Percentiles rank a stretch among this genome's conserved stretches.
phyloP scores from a whole-genome alignment of 2,888 invertebrate species.

The Oligia strigilis region DNA sequence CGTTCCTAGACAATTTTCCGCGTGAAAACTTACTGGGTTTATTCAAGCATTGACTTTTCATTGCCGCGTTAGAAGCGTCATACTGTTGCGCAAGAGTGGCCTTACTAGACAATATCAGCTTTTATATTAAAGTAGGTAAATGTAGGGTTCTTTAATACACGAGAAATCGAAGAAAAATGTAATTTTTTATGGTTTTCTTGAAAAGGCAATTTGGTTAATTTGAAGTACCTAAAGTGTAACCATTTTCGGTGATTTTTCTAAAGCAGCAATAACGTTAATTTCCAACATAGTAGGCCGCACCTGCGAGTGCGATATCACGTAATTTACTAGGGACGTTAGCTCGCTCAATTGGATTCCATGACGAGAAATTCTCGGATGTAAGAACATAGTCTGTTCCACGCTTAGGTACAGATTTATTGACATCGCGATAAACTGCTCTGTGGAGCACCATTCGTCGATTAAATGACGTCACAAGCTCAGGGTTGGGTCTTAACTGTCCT shows the following conservation, averaged over 20 bases:
- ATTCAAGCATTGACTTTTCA: neutral
- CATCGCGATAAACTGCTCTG: slow-evolving; percentile 83
- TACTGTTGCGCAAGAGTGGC: slow-evolving; percentile 21
- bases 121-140: neutral
- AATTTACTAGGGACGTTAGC: slow-evolving; percentile 62
- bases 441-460: slow-evolving; percentile 82
- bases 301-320: slow-evolving; percentile 54
- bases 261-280: slow-evolving; percentile 42
- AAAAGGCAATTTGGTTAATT: slow-evolving; percentile 30
- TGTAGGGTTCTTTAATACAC: neutral
- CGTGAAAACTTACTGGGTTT: neutral
- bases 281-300: slow-evolving; percentile 43
- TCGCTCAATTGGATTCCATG: slow-evolving; percentile 69
- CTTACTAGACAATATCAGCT: neutral
- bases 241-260: slow-evolving; percentile 29
- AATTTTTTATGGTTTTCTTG: neutral
- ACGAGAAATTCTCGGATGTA: slow-evolving; percentile 72
- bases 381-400: slow-evolving; percentile 76
- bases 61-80: neutral
- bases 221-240: slow-evolving; percentile 20
- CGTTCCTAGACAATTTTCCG: slow-evolving; percentile 18
- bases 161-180: neutral
- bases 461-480: slow-evolving; percentile 73
- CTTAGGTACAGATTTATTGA: slow-evolving; percentile 83
- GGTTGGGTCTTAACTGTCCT: slow-evolving; percentile 73